These are phyloP conservation scores for Beroe ovata DNA, from an alignment of 37 sponge, comb jelly and placozoan species.

Conservation along the genomic window DNA sequence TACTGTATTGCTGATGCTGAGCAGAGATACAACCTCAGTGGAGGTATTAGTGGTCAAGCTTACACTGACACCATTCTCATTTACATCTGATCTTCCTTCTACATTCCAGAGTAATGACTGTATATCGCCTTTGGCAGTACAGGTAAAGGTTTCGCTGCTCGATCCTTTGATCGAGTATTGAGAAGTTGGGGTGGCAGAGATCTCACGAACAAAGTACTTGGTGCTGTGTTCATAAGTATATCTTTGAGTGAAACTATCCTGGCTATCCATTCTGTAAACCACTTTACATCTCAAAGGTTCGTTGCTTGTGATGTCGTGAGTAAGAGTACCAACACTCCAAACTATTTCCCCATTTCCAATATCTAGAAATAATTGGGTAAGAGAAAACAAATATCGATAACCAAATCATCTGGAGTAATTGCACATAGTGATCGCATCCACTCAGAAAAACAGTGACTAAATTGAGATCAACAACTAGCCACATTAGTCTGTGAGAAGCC, in stretches of 20 bases:
- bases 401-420: too few species aligned
- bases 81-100: background rate
- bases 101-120: background rate
- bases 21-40: background rate
- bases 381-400: too few species aligned
- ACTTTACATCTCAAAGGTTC: constrained; percentile 1
- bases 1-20: background rate
- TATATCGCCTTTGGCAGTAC: background rate
- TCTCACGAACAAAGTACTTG: background rate
- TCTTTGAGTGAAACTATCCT: background rate
- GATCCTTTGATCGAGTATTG: background rate
- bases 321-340: background rate
- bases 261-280: background rate
- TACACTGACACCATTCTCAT: background rate
- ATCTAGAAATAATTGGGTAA: too few species aligned
- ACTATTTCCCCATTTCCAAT: background rate
- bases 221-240: background rate
- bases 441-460: too few species aligned
- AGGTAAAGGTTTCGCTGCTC: background rate
- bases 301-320: background rate
- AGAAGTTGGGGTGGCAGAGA: background rate
- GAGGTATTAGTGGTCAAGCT: background rate
- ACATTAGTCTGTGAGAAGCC: too few species aligned
- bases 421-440: too few species aligned
- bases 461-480: too few species aligned